Evolutionary conservation across 2,797 vertebrate genomes (phyloP), one percentile per base, ranked within the genome.

Genomic region (Sebastes cheni): DNA sequence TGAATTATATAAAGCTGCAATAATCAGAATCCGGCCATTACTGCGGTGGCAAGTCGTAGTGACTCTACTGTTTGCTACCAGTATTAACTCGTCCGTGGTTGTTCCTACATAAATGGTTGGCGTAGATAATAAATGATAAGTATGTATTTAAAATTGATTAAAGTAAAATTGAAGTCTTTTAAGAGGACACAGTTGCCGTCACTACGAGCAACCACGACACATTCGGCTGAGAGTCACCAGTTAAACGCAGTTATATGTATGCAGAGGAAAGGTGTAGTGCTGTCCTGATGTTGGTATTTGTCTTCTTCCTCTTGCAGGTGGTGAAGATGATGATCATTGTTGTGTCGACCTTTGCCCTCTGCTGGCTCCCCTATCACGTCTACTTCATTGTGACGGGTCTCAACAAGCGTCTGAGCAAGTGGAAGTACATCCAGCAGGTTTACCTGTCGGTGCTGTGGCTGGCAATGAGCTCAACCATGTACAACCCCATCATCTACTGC

Each of bases 271-370:
- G 14, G n/a, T 36, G 13, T 14, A 4, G 2, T 3, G n/a, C 12
- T 23, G 61, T 64, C 34, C 52, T 70, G 59, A 25, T 65, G 56
- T 18, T 46, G 9, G n/a, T 10, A 4, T 55, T 34, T 22, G 12
- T 60, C 2, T 59, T 2, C 2, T 67, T 36, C 66, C 68, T 70
- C 67, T 83, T 70, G 5, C 92, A 99, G 98, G 97, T 98, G 83
- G 98, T 99, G 77, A 99, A 99, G 95, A 99, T 99, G 98, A 99
- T 99, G 98, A 97, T 99, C 72, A 95, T 99, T 1, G 98, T 99
- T 0, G 98, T 99, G 77, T 92, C 97, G 92, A 98, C 97, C 60
- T 99, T 99, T 85, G 97, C 97, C 12, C 87, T 98, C 89, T 99
- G 98, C 93, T 99, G 98, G 98, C 94, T 99, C 79, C 98, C 98